Evolutionary conservation across 2,797 vertebrate species (phyloP).

Genomic region (Anguilla pacifica): DNA sequence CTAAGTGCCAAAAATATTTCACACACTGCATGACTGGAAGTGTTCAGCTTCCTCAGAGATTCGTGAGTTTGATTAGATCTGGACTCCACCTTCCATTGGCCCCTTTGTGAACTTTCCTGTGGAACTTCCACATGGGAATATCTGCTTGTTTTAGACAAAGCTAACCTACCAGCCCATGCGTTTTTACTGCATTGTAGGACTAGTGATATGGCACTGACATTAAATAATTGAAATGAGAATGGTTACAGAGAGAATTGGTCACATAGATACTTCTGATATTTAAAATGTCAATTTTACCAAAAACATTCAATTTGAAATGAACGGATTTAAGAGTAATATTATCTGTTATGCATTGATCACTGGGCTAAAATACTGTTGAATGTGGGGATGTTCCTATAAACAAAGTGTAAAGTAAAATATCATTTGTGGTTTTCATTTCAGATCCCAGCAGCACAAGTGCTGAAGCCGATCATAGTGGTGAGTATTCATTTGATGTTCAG

Average conservation of each 20-base stretch:
- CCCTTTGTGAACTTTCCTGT: background rate
- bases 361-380: background rate
- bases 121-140: background rate
- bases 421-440: slow-evolving; percentile 38
- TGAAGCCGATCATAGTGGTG: slow-evolving; percentile 59
- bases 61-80: background rate
- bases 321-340: background rate
- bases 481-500: slow-evolving; percentile 37
- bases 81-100: background rate
- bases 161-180: background rate
- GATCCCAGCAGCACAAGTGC: slow-evolving; percentile 65
- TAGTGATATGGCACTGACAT: too few relatives aligned
- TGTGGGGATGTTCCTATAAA: background rate
- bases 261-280: too few relatives aligned
- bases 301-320: too few relatives aligned
- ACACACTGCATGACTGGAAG: background rate
- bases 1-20: background rate
- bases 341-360: background rate
- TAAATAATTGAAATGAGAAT: too few relatives aligned
- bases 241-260: too few relatives aligned
- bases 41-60: background rate
- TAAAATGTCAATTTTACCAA: too few relatives aligned
- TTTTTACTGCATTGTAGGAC: too few relatives aligned
- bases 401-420: background rate
- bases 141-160: background rate